phyloP scores from a whole-genome alignment of 2,113 vertebrate genomes.

The Gadus macrocephalus region DNA sequence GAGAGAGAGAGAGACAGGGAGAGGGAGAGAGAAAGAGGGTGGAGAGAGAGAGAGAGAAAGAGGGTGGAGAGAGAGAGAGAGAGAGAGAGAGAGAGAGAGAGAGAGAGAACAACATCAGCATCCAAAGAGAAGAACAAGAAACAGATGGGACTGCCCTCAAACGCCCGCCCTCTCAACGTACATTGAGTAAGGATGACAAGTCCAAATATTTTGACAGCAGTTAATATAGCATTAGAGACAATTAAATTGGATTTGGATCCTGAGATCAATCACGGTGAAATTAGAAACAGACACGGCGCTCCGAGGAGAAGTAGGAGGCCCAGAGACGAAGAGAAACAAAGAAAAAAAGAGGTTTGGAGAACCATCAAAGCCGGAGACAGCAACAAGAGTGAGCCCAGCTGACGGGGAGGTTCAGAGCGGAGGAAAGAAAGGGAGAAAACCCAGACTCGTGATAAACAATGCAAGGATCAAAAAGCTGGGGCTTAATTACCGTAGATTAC shows the following conservation, averaged over 20 bases:
- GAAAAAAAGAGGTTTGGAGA: conserved; percentile 58
- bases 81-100: conserved; percentile 13
- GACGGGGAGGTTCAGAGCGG: neutral
- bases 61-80: conserved; percentile 8
- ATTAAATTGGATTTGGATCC: conserved; percentile 64
- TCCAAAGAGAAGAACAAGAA: conserved; percentile 49
- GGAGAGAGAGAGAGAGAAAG: conserved; percentile 10
- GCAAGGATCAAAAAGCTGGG: conserved; percentile 51
- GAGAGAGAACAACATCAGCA: conserved; percentile 15
- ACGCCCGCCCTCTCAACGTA: conserved; percentile 32
- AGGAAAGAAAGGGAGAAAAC: conserved; percentile 29
- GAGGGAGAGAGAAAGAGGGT: no score
- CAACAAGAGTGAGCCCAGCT: conserved; percentile 37
- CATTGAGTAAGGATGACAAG: conserved; percentile 62
- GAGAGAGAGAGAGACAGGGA: conserved; percentile 40
- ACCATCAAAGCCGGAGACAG: conserved; percentile 60
- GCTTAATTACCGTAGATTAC: conserved; percentile 42
- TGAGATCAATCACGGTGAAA: conserved; percentile 64
- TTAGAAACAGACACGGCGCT: conserved; percentile 61
- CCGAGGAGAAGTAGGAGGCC: conserved; percentile 41
- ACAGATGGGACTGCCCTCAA: conserved; percentile 50
- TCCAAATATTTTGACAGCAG: conserved; percentile 74
- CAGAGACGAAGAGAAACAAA: conserved; percentile 59
- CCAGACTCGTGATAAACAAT: no score
- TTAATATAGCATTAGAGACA: conserved; percentile 69